Conservation (phyloP, 1,140 invertebrate genomes). For the Caenorhabditis briggsae region DNA sequence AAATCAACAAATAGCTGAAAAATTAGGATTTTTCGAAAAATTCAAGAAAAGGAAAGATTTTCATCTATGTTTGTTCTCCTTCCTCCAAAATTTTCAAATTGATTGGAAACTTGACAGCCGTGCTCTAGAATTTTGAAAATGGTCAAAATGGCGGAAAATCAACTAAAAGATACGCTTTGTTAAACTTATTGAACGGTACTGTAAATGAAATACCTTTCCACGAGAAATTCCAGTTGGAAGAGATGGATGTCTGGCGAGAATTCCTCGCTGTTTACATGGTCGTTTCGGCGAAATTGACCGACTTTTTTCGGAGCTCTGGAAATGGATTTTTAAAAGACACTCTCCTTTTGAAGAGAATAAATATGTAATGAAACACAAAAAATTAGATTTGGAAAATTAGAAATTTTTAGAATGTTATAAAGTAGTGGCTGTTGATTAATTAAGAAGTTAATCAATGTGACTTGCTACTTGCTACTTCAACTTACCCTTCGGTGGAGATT, state of each 20-base stretch:
- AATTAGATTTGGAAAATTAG: background rate
- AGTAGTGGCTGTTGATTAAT: background rate
- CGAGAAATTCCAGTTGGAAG: slow-evolving; percentile 53
- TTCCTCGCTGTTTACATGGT: slow-evolving; percentile 30
- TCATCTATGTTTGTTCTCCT: too few relatives aligned
- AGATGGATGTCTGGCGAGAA: background rate
- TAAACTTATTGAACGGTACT: too few relatives aligned
- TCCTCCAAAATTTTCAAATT: too few relatives aligned
- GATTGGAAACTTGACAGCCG: too few relatives aligned
- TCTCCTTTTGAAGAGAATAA: background rate
- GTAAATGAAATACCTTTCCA: slow-evolving; percentile 54
- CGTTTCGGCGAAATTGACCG: slow-evolving; percentile 54
- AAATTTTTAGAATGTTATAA: background rate
- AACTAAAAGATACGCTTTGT: background rate
- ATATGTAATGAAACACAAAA: slow-evolving; percentile 40
- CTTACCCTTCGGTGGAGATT: slow-evolving; percentile 36
- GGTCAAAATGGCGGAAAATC: too few relatives aligned
- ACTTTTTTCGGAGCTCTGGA: slow-evolving; percentile 45
- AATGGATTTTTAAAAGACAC: background rate
- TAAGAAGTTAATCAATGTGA: slow-evolving; percentile 29
- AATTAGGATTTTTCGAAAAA: too few relatives aligned
- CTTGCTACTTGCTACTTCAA: background rate
- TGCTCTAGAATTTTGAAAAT: too few relatives aligned
- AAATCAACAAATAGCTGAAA: too few relatives aligned
- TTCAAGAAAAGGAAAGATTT: too few relatives aligned